A percentile compares a stretch with the other conserved stretches of the same genome.
Conservation (phyloP, 2,113 vertebrate species). For the Chionomys nivalis region DNA sequence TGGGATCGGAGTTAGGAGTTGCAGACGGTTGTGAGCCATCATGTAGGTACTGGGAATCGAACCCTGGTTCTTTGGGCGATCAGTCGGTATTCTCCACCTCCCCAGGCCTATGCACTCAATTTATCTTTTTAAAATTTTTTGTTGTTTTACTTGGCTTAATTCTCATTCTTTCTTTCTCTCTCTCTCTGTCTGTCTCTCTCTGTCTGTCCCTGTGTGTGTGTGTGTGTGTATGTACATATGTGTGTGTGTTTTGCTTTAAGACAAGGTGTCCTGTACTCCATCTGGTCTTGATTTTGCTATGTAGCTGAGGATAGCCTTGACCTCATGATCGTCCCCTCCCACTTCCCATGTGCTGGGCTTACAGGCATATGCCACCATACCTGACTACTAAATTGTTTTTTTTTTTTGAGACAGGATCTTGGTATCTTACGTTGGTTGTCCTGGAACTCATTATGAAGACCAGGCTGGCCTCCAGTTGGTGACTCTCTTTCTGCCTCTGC, state of each 20-base stretch:
- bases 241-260: not conserved
- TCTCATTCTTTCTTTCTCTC: not conserved
- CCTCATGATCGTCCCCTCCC: not conserved
- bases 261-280: not conserved
- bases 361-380: not conserved
- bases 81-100: not conserved
- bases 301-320: not conserved
- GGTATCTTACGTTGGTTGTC: too few species aligned
- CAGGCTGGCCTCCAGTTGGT: not conserved
- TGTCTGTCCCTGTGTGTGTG: not conserved
- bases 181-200: not conserved
- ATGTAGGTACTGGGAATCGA: not conserved
- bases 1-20: not conserved
- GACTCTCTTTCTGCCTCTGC: not conserved
- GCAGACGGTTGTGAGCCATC: not conserved
- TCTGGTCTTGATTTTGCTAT: too few species aligned
- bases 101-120: not conserved
- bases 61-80: not conserved
- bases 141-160: not conserved
- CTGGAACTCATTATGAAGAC: not conserved
- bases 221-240: not conserved
- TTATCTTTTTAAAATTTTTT: not conserved
- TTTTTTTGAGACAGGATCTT: not conserved
- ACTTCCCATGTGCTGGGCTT: not conserved
- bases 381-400: not conserved